Base-by-base conservation (phyloP, 1,140 invertebrate species). In the Scaptomyza pallida region DNA sequence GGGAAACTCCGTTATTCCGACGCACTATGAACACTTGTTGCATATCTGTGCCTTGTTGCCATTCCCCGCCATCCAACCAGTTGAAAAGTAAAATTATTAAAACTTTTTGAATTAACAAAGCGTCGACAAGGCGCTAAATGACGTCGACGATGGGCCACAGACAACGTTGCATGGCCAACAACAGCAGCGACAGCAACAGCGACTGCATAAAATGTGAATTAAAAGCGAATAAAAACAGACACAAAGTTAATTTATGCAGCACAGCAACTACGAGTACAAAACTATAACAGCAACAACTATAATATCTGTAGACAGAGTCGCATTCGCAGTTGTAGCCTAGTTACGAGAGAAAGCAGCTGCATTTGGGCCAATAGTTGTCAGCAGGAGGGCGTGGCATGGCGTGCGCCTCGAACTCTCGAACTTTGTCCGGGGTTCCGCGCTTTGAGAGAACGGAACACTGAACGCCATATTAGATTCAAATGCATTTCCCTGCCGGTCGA, bases 401-500 rank as follows among this genome's bases (percentile, higher is more conserved):
- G 62, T 33, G 62, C 21, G 59, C 40, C 55, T 30, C 52, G 76
- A 72, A 55, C 72, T 68, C 54, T 68, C 54, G 23, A 63, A 54
- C 37, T 63, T 63, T 55, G 30, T 41, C 48, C 19, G 43, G 26
- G 62, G 26, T 1, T 4, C 8, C 43, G 21, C 10, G 26, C 10
- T n/a, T 37, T 56, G 50, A 50, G 50, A 50, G 52, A 81, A 56
- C 78, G 73, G 78, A 81, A 81, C 71, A 81, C 62, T 68, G 78
- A 81, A 81, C 78, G 78, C 78, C 69, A 81, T 81, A 81, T 81
- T 81, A 81, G 78, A 81, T 81, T 81, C 78, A 73, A 81, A 81
- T 81, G 78, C 78, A 81, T 76, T 81, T 81, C 78, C 78, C 78
- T 72, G 73, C 43, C 63, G 76, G 77, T 70, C 62, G 63, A 81